These are phyloP conservation scores for Psylliodes chrysocephalus DNA, from an alignment of 2,888 invertebrate genomes.

Conservation along the genomic window DNA sequence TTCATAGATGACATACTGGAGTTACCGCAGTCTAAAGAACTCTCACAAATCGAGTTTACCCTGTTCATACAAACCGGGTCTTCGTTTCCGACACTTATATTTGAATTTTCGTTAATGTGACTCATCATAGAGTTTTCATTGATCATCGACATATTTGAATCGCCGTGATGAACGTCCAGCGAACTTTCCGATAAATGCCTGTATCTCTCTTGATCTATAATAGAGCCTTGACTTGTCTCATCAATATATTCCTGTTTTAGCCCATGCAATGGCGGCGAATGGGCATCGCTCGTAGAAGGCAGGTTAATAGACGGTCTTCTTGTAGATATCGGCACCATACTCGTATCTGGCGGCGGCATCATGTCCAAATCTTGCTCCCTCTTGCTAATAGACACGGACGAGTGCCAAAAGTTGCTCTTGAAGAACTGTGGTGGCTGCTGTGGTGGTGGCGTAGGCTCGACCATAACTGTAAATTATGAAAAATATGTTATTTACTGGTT, in stretches of 20 bases:
- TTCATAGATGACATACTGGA: slow-evolving; percentile 51
- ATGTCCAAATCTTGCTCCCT: slow-evolving; percentile 71
- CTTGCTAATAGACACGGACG: slow-evolving; percentile 61
- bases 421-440: slow-evolving; percentile 48
- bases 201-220: slow-evolving; percentile 62
- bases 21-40: slow-evolving; percentile 56
- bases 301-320: slow-evolving; percentile 69
- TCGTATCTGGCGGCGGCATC: slow-evolving; percentile 76
- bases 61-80: slow-evolving; percentile 50
- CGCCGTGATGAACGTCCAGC: slow-evolving; percentile 63
- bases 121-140: slow-evolving; percentile 59
- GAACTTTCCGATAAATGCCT: slow-evolving; percentile 63
- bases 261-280: slow-evolving; percentile 66
- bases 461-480: slow-evolving; percentile 62
- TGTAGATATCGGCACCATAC: slow-evolving; percentile 70
- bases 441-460: slow-evolving; percentile 49
- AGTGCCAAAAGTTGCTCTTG: slow-evolving; percentile 56
- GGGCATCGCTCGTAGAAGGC: slow-evolving; percentile 69
- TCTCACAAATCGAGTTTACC: slow-evolving; percentile 56
- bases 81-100: slow-evolving; percentile 57
- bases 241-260: slow-evolving; percentile 77
- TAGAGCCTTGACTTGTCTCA: slow-evolving; percentile 77
- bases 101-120: slow-evolving; percentile 58
- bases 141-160: slow-evolving; percentile 63
- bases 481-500: slow-evolving; percentile 55